Percentiles rank a stretch among this genome's conserved stretches.
Conservation (phyloP, 2,888 invertebrate species). For the Bombyx huttoni region DNA sequence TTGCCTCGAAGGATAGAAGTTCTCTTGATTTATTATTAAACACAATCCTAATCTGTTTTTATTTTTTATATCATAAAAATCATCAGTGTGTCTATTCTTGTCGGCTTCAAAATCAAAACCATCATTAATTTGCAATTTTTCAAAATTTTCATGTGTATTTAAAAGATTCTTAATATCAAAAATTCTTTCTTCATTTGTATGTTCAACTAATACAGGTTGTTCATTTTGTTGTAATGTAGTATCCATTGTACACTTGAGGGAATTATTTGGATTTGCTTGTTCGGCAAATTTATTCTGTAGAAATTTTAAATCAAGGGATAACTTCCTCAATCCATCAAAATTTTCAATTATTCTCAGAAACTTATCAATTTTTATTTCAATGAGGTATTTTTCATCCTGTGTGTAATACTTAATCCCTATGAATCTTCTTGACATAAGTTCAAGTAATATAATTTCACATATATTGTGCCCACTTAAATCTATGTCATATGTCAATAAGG, state of each 20-base stretch:
- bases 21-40: conserved; percentile 55
- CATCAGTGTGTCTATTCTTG: conserved; percentile 18
- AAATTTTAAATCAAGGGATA: conserved; percentile 27
- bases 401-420: conserved; percentile 26
- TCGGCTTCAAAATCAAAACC: conserved; percentile 35
- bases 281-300: conserved; percentile 27
- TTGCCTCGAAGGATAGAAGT: conserved; percentile 43
- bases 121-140: conserved; percentile 15
- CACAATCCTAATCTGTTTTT: conserved; percentile 45
- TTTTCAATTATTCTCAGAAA: conserved; percentile 39
- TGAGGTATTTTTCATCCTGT: conserved; percentile 15
- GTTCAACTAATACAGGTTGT: not conserved
- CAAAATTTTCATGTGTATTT: not conserved
- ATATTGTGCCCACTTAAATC: conserved; percentile 37
- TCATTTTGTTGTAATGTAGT: not conserved
- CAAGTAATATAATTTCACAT: conserved; percentile 47
- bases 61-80: conserved; percentile 42
- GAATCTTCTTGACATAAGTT: conserved; percentile 48
- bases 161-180: not conserved
- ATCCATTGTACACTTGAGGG: not conserved
- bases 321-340: conserved; percentile 27
- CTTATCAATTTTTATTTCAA: conserved; percentile 26
- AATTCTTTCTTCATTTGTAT: not conserved
- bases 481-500: conserved; percentile 35
- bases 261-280: conserved; percentile 5